Evolutionary conservation across 2,113 vertebrate species (phyloP), one percentile per base, ranked within the genome.

Genomic region (Steatornis caripensis): DNA sequence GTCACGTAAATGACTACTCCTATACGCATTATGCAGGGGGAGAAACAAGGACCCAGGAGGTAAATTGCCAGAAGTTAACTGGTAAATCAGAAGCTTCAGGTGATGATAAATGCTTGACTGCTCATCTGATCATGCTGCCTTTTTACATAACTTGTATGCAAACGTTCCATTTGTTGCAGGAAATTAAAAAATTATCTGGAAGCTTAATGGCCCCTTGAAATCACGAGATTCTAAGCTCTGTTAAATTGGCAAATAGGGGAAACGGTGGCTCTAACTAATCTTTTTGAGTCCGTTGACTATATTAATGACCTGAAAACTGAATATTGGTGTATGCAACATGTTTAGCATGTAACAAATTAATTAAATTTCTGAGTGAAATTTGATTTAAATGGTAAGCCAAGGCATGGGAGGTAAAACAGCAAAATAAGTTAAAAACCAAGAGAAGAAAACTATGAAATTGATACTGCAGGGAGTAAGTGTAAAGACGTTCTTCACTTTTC

Each of bases 1-100:
- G 66, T 49, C 43, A 75, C 39, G 87, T 65, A 91, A 94, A 87
- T 77, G 49, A 81, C 74, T 27, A 41, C 4, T 80, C 19, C 70
- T 51, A 6, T 2, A 37, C 0, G 1, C 51, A 37, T 68, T 58
- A 57, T 37, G 20, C 22, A 66, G 26, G 24, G 8, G 1, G 9
- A 84, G 41, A 87, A 87, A 62, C 32, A 84, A 65, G 57, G 51
- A 81, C 37, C 19, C 51, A 54, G 72, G 81, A 87, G 46, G 55
- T 66, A 58, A 93, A 81, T 30, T 55, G 34, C 19, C 39, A 64
- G 45, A 90, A 17, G 46, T 49, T 66, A 74, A 22, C 36, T 64
- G 18, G 15, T 24, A 77, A 70, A 34, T 82, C 65, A 30, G 48
- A 68, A 36, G 11, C 27, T 94, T 70, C 60, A 66, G 48, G 26